These are phyloP conservation scores for Polydrusus pterygomalis DNA, from an alignment of 2,888 invertebrate species.

Conservation along the genomic window DNA sequence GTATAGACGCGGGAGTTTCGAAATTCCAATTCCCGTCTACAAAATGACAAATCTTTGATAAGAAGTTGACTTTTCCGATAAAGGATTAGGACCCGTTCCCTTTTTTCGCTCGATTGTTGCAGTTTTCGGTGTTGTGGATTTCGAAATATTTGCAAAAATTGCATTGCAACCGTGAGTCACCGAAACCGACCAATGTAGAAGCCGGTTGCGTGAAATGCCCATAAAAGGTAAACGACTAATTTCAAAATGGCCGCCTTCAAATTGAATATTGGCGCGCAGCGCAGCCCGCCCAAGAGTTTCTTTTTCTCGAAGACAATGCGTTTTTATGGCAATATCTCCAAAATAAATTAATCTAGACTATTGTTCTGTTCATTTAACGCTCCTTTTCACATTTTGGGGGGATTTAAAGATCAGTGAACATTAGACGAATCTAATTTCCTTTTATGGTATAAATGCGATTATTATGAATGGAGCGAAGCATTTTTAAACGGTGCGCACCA, in stretches of 20 bases:
- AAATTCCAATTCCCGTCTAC: constrained; percentile 6
- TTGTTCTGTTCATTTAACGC: not conserved
- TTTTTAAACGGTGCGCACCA: not conserved
- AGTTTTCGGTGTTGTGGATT: not conserved
- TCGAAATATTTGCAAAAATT: not conserved
- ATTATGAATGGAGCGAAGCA: too few species aligned
- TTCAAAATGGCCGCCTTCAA: constrained; percentile 69
- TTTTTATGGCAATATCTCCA: not conserved
- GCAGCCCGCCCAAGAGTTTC: constrained; percentile 65
- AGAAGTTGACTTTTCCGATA: constrained; percentile 26
- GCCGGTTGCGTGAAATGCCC: constrained; percentile 77
- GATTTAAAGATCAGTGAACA: constrained; percentile 24
- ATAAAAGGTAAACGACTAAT: constrained; percentile 76
- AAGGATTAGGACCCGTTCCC: not conserved
- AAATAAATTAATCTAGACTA: not conserved
- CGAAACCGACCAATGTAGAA: constrained; percentile 74
- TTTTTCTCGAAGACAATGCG: not conserved
- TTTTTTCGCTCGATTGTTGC: constrained; percentile 11
- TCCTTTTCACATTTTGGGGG: not conserved
- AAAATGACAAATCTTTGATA: constrained; percentile 27
- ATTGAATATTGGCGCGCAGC: constrained; percentile 67
- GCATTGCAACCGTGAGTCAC: constrained; percentile 22
- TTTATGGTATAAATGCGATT: constrained; percentile 30
- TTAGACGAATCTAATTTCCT: constrained; percentile 9
- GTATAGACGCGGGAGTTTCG: constrained; percentile 47